phyloP scores from a whole-genome alignment of 2,888 invertebrate genomes.

The Catocala fraxini region DNA sequence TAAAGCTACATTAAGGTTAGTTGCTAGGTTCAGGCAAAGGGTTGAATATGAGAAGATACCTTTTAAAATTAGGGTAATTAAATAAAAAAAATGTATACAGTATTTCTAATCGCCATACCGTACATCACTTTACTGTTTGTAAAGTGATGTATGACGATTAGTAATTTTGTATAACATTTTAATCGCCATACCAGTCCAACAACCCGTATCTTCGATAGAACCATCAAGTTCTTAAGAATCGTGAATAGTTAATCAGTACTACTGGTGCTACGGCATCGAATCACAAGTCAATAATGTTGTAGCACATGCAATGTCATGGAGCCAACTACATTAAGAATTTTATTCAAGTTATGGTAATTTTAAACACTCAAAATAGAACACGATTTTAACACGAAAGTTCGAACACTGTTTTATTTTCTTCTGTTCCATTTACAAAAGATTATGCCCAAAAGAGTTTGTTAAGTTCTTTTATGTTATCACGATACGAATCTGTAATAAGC shows the following conservation, averaged over 20 bases:
- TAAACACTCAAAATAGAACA: too few relatives aligned
- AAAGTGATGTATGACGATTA: too few relatives aligned
- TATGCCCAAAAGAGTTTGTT: constrained; percentile 34
- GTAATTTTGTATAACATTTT: too few relatives aligned
- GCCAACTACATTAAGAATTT: constrained; percentile 2
- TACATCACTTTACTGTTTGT: too few relatives aligned
- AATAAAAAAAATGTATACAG: too few relatives aligned
- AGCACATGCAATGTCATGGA: constrained; percentile 21
- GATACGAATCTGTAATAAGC: constrained; percentile 31
- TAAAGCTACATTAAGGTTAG: too few relatives aligned
- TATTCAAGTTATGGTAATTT: constrained; percentile 4
- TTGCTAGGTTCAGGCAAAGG: too few relatives aligned
- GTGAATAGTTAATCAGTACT: constrained; percentile 19
- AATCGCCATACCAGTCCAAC: neutral
- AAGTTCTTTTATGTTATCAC: constrained; percentile 33
- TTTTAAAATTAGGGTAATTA: too few relatives aligned
- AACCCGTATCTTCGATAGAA: neutral
- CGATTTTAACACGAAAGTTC: constrained; percentile 23
- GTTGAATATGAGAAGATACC: too few relatives aligned
- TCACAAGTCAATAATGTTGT: constrained; percentile 19
- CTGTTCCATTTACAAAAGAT: constrained; percentile 9
- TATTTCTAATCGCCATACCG: too few relatives aligned
- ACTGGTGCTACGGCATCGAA: constrained; percentile 8
- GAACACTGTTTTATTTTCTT: constrained; percentile 30
- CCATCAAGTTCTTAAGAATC: constrained; percentile 16